A percentile compares a stretch with the other conserved stretches of the same genome.
phyloP scores from a whole-genome alignment of 2,888 invertebrate genomes.

The Caenorhabditis wallacei region DNA sequence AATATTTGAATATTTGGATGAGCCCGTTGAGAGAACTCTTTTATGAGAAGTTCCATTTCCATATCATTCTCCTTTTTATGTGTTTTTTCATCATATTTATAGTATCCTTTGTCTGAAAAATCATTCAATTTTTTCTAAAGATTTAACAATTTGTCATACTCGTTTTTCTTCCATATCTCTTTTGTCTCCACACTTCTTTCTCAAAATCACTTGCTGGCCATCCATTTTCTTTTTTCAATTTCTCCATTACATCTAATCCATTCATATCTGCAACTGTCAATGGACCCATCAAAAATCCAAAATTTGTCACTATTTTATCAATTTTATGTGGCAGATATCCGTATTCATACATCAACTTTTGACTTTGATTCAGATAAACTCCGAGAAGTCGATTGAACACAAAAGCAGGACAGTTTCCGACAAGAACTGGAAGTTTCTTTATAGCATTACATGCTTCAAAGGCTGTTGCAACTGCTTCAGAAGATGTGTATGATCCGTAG shows the following conservation, averaged over 20 bases:
- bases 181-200: constrained; percentile 60
- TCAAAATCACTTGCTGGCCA: constrained; percentile 67
- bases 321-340: constrained; percentile 70
- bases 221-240: constrained; percentile 71
- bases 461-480: constrained; percentile 84
- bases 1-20: constrained; percentile 51
- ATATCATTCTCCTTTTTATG: constrained; percentile 72
- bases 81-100: constrained; percentile 69
- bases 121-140: not conserved
- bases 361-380: constrained; percentile 67
- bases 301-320: constrained; percentile 68
- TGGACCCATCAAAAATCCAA: constrained; percentile 77
- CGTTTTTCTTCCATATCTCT: constrained; percentile 75
- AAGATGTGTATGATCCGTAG: constrained; percentile 83
- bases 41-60: constrained; percentile 71
- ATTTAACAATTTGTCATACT: constrained; percentile 40
- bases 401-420: constrained; percentile 77
- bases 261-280: constrained; percentile 78
- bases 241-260: constrained; percentile 74
- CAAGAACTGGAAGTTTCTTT: constrained; percentile 81
- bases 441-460: constrained; percentile 83
- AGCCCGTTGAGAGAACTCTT: constrained; percentile 34
- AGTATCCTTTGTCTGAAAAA: constrained; percentile 74
- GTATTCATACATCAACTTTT: constrained; percentile 67
- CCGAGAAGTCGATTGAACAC: constrained; percentile 76